Percentiles rank a stretch among this genome's conserved stretches.
Evolutionary conservation across 2,888 invertebrate species (phyloP).

Genomic region (Hyposoter didymator): DNA sequence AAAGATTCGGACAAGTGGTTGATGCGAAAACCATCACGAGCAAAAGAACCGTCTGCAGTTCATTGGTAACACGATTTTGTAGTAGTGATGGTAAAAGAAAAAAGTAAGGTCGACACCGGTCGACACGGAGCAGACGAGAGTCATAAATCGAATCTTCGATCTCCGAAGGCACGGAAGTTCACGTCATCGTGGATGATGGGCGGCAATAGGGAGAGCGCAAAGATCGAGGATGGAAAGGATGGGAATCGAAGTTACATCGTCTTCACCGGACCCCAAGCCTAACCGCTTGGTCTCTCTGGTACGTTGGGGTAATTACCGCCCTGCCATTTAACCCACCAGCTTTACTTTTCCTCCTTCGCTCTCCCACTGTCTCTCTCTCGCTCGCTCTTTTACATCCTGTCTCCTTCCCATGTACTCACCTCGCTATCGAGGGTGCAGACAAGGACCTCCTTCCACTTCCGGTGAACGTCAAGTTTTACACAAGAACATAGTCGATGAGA

Average conservation of each 20-base stretch:
- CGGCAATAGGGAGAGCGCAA: conserved; percentile 21
- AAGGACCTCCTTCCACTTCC: conserved; percentile 50
- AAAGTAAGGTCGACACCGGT: conserved; percentile 30
- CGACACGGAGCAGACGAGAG: conserved; percentile 22
- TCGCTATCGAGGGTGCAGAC: conserved; percentile 8
- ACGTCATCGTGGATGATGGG: conserved; percentile 15
- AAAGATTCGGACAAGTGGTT: not conserved
- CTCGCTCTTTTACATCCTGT: conserved; percentile 4
- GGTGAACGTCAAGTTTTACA: conserved; percentile 57
- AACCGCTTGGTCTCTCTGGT: conserved; percentile 56
- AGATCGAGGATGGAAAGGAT: conserved; percentile 45
- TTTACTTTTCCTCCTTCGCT: conserved; percentile 34
- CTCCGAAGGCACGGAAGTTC: conserved; percentile 35
- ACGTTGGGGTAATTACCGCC: conserved; percentile 66
- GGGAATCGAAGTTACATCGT: conserved; percentile 55
- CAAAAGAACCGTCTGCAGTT: not conserved
- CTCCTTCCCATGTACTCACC: not conserved
- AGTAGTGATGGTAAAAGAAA: conserved; percentile 14
- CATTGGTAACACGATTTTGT: not conserved
- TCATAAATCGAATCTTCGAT: conserved; percentile 68
- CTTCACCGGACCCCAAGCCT: conserved; percentile 54
- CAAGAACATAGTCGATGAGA: conserved; percentile 35
- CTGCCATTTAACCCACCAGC: conserved; percentile 58
- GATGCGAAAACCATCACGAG: not conserved
- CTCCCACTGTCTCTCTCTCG: conserved; percentile 13